Base-by-base conservation (phyloP, 2,888 invertebrate species). In the Nipponacmea schrenckii region DNA sequence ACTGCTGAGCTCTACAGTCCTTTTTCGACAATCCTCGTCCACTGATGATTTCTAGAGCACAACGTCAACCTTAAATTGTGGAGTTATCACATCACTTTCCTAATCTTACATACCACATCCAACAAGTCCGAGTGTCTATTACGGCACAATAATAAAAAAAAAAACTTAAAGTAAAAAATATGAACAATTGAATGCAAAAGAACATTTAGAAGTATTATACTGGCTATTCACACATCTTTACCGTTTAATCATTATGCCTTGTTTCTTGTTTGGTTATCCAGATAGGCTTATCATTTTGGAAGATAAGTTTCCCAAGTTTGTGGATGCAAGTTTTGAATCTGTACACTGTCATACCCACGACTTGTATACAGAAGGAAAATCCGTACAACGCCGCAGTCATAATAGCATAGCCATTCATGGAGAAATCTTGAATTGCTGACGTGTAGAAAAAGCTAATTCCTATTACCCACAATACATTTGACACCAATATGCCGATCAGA, bases 301-400 rank as follows among this genome's bases (percentile, higher is more conserved):
- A 78, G 15, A 80, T 68, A 3, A 20, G 45, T 26, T 74, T 70
- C 1, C 72, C 79, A 26, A 80, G 68, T 12, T 75, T 70, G 20
- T 69, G 72, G 24, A 75, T 72, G 17, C 76, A 69, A 46, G 75
- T 74, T 27, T 76, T 67, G 7, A 70, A 20, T 26, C 79, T 75
- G 69, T 79, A 80, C 15, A 80, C 74, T 24, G 78, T 77, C 77
- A 81, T 79, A 12, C 82, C 82, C 7, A 78, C 39, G 1, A 82
- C 64, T 65, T 81, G 82, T 15, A 82, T 73, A 3, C 78, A 48
- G 14, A 81, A 73, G 0, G 79, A 79, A 27, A 81, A 70, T 2
- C 82, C 82, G 64, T 80, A 77, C 14, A 80, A 72, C 5, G 75
- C 70, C 1, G 73, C 74, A 56, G 78, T 78, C 1, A 81, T 75